These are phyloP conservation scores for Listronotus oregonensis DNA, from an alignment of 1,140 invertebrate genomes.

Conservation along the genomic window DNA sequence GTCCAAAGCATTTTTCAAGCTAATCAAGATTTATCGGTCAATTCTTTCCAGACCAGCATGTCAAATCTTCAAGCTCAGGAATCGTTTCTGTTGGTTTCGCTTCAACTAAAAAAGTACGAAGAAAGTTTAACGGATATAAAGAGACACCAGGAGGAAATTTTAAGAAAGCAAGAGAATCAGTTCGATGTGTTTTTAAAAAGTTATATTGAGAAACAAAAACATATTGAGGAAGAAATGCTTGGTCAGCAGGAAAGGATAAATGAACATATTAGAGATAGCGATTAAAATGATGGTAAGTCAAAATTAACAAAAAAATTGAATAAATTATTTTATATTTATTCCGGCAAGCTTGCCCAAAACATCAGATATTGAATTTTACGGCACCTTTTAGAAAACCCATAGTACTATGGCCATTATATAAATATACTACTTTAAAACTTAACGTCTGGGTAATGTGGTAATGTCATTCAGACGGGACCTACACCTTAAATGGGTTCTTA, in stretches of 20 bases:
- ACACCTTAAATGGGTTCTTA: too few species aligned
- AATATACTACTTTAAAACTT: too few species aligned
- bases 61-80: slow-evolving; percentile 59
- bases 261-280: slow-evolving; percentile 59
- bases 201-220: slow-evolving; percentile 58
- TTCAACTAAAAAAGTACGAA: slow-evolving; percentile 61
- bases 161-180: slow-evolving; percentile 57
- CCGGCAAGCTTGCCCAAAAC: too few species aligned
- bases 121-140: slow-evolving; percentile 58
- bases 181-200: slow-evolving; percentile 58
- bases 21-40: slow-evolving; percentile 38
- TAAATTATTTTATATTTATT: too few species aligned
- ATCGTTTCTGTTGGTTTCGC: slow-evolving; percentile 57
- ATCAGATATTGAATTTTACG: too few species aligned
- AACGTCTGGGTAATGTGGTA: too few species aligned
- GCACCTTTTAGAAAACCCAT: too few species aligned
- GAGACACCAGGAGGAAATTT: slow-evolving; percentile 56
- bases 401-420: too few species aligned
- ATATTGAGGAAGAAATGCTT: slow-evolving; percentile 59
- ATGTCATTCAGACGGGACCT: too few species aligned
- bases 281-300: slow-evolving; percentile 11
- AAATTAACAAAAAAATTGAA: too few species aligned
- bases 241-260: slow-evolving; percentile 61
- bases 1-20: too few species aligned
- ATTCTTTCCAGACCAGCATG: slow-evolving; percentile 55